Conservation (phyloP, 2,888 invertebrate genomes). For the Punctoribates punctum region DNA sequence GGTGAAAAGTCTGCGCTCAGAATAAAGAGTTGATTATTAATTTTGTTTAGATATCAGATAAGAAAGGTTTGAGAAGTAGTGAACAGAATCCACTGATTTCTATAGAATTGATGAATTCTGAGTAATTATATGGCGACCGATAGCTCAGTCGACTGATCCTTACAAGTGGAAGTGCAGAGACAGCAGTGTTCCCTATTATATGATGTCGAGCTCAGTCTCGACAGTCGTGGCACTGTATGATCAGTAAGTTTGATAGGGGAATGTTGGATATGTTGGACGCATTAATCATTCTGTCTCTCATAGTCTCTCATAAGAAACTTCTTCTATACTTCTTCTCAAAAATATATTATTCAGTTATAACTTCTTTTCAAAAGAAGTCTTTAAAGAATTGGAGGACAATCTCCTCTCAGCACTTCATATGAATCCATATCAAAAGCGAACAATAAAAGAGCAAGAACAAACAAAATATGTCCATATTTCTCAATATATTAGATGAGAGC, state of each 20-base stretch:
- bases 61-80: too few species aligned
- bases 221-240: neutral
- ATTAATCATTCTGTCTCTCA: conserved; percentile 29
- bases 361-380: neutral
- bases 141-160: neutral
- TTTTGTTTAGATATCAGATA: neutral
- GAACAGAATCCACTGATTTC: neutral
- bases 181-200: neutral
- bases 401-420: neutral
- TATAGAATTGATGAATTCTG: neutral
- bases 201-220: neutral
- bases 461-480: neutral
- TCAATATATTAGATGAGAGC: neutral
- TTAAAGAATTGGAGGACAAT: neutral
- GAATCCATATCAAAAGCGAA: neutral
- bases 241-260: conserved; percentile 2
- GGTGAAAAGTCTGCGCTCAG: neutral
- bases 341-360: conserved; percentile 27
- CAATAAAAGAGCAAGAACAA: neutral
- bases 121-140: neutral
- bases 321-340: neutral
- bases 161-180: neutral
- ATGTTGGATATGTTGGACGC: conserved; percentile 9
- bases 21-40: neutral
- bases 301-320: conserved; percentile 5